These are phyloP conservation scores for Protophormia terraenovae DNA, from an alignment of 2,888 invertebrate species.

Conservation along the genomic window DNA sequence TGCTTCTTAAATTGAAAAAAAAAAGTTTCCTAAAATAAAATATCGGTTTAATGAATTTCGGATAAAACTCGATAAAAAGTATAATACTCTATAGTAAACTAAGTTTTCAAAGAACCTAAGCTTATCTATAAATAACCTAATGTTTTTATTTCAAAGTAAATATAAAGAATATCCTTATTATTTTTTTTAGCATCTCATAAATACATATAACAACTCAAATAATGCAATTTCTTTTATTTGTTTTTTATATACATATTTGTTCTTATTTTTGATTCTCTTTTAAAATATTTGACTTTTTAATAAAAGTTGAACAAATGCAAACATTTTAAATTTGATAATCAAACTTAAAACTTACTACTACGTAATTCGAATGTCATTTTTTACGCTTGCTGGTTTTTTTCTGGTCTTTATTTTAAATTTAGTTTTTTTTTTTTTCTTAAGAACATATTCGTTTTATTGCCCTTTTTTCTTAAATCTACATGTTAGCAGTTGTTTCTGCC, in stretches of 20 bases:
- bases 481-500: background rate
- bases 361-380: slow-evolving; percentile 2
- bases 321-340: background rate
- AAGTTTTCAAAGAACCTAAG: too few species aligned
- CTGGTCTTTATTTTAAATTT: background rate
- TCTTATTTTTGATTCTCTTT: background rate
- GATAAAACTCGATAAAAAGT: too few species aligned
- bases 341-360: background rate
- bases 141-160: too few species aligned
- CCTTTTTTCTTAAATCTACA: background rate
- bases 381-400: background rate
- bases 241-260: too few species aligned
- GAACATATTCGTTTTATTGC: background rate
- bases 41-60: too few species aligned
- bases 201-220: background rate
- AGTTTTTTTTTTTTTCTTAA: background rate
- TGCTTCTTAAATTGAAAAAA: too few species aligned
- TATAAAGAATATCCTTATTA: background rate
- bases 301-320: background rate
- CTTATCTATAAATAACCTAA: too few species aligned
- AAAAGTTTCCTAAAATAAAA: too few species aligned
- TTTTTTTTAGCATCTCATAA: background rate
- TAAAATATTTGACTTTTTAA: slow-evolving; percentile 8
- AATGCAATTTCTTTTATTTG: background rate
- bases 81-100: too few species aligned